These are phyloP conservation scores for Temnothorax longispinosus DNA, from an alignment of 1,140 invertebrate species.

Conservation along the genomic window DNA sequence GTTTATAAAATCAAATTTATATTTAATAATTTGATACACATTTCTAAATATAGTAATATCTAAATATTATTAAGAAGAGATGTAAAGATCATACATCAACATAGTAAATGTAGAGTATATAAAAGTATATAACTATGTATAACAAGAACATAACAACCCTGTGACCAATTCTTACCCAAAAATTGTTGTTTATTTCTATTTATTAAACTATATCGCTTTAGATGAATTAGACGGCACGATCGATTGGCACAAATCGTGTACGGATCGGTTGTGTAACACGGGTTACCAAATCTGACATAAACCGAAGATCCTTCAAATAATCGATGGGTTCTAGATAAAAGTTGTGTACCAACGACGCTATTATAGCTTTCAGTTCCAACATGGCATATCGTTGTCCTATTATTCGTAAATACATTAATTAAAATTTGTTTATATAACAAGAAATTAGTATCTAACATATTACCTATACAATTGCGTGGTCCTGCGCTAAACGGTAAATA, in stretches of 20 bases:
- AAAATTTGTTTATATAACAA: background rate
- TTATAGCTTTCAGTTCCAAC: slow-evolving; percentile 90
- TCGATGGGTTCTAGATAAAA: slow-evolving; percentile 77
- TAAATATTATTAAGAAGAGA: too few relatives aligned
- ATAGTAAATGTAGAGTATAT: too few relatives aligned
- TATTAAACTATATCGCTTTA: background rate
- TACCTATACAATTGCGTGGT: slow-evolving; percentile 91
- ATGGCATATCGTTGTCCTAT: slow-evolving; percentile 92
- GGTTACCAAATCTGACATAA: background rate
- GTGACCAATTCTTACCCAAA: too few relatives aligned
- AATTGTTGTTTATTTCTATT: too few relatives aligned
- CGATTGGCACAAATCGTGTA: background rate
- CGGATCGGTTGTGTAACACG: background rate
- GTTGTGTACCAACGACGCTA: slow-evolving; percentile 86
- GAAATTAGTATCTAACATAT: slow-evolving; percentile 84
- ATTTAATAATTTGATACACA: too few relatives aligned
- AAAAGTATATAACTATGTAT: too few relatives aligned
- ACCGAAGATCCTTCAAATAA: slow-evolving; percentile 69
- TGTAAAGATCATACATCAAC: too few relatives aligned
- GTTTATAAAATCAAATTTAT: too few relatives aligned
- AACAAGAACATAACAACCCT: too few relatives aligned
- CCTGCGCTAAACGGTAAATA: slow-evolving; percentile 92
- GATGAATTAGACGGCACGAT: background rate
- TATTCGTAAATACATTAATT: background rate
- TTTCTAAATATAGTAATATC: too few relatives aligned